Evolutionary conservation across 2,113 vertebrate genomes (phyloP), one percentile per base, ranked within the genome.

Genomic region (Grantiella picta): DNA sequence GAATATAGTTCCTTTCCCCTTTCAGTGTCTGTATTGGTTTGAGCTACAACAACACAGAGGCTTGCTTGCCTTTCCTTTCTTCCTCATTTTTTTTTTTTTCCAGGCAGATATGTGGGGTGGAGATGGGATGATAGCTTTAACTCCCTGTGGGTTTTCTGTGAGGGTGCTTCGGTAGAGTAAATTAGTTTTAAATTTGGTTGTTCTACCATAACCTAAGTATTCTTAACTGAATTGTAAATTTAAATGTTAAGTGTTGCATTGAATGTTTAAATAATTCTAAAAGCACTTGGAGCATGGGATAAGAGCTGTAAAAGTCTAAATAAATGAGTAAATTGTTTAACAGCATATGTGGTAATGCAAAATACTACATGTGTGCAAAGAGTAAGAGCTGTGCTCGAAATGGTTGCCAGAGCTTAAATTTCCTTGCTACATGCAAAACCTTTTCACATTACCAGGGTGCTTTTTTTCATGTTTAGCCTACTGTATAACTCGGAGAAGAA

Each of bases 211-310:
- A 92, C 89, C 82, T 83, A 89, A 93, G 88, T 94, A 89, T 96
- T 95, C 93, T 96, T 96, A 97, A 94, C 92, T 95, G 94, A 97
- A 95, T 91, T 94, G 87, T 96, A 96, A 97, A 97, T 92, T 86
- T 96, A 92, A 96, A 96, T 92, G 93, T 94, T 96, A 95, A 97
- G 95, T 86, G 85, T 96, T 92, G 68, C 88, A 53, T 76, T 89
- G 82, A 96, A 96, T 92, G 85, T 95, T 96, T 97, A 82, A 96
- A 93, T 97, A 96, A 94, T 94, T 96, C 93, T 94, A 93, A 96
- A 95, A 96, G 93, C 89, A 95, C 92, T 95, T 95, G 87, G 94
- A 96, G 82, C 88, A 97, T 92, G 94, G 92, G 91, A 93, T 95
- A 94, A 97, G 94, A 78, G 91, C 91, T 86, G 90, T 90, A 95